Evolutionary conservation across 2,113 vertebrate species (phyloP), one percentile per base, ranked within the genome.

Genomic region (Mola mola): DNA sequence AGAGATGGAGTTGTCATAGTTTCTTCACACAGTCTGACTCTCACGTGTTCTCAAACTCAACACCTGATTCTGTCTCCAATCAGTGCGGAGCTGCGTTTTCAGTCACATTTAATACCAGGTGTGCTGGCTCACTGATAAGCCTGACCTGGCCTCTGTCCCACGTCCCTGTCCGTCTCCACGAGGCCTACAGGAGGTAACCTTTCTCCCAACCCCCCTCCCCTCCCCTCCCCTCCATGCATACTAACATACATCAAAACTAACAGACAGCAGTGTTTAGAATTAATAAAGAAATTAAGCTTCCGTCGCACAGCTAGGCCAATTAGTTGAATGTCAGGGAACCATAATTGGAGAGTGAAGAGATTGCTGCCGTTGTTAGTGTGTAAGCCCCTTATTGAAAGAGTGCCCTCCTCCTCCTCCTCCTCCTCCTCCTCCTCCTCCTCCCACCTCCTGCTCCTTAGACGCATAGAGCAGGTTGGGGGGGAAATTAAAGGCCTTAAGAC

Each of bases 311-410:
- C 94, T 94, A 92, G 93, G 91, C 94, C 94, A 99, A 99, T 99
- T 98, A 99, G 95, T 94, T 97, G 95, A 96, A 98, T 98, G 96
- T 98, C 96, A 98, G 95, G 94, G 94, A 98, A 96, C 95, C 93
- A 94, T 97, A 98, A 98, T 98, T 96, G 96, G 95, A 87, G 93
- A 20, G 90, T 89, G 93, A 94, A 93, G 94, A 96, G 95, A 96
- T 94, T 96, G 94, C 90, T 91, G 92, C 72, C 62, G 93, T 94
- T 94, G 94, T 93, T 92, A 77, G 84, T 95, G 92, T 94, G 93
- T 91, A 91, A 93, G 88, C 87, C 75, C 74, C 92, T 93, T 92
- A 78, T 80, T 95, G 92, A 89, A 94, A 94, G 92, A 92, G 91
- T 66, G 65, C 93, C 92, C 94, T 92, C 94, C 81, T 70, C 75